Base-by-base conservation (phyloP, 2,113 vertebrate genomes). In the Carassius carassius region DNA sequence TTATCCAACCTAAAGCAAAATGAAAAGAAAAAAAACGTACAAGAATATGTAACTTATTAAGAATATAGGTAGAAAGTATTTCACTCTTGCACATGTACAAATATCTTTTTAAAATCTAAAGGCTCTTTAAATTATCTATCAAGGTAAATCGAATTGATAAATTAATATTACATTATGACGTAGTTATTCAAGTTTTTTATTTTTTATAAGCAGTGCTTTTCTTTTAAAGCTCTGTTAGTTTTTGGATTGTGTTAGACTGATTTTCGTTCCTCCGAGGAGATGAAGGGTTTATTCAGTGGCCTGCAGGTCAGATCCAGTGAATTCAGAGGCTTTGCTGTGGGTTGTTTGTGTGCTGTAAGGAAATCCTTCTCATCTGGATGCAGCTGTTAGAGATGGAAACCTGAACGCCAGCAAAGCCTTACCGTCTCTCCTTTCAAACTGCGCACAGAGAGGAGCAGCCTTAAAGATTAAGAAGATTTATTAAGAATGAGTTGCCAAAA, bases 331-430 rank as follows among this genome's bases (percentile, higher is more conserved):
- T 86, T 91, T 89, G 69, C 81, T 8, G 12, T 65, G n/a, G 77
- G 41, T 72, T 77, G 3, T 21, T 67, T 51, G 70, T 86, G 69
- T 49, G 83, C 79, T 90, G 70, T 89, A 35, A 12, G 86, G 51
- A 72, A 86, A 85, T 88, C 80, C 81, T 49, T 86, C 81, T 76
- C 81, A 85, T 87, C 83, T 82, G 62, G 51, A 32, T 78, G 86
- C 51, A 83, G 29, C 58, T 76, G 63, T 76, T 67, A 41, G 56
- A 11, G 56, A 78, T 78, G 77, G 54, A 78, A 78, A 78, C 77
- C 77, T 62, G 56, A 56, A 78, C 6, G 21, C 6, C 56, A 16
- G 32, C 56, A 62, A 41, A 41, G n/a, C 14, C 69, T 62, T 56
- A 58, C 51, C 6, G 51, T 62, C 25, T 76, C 25, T 76, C 77